Evolutionary conservation across 2,113 vertebrate species (phyloP).

Genomic region (Chaetodon auriga): DNA sequence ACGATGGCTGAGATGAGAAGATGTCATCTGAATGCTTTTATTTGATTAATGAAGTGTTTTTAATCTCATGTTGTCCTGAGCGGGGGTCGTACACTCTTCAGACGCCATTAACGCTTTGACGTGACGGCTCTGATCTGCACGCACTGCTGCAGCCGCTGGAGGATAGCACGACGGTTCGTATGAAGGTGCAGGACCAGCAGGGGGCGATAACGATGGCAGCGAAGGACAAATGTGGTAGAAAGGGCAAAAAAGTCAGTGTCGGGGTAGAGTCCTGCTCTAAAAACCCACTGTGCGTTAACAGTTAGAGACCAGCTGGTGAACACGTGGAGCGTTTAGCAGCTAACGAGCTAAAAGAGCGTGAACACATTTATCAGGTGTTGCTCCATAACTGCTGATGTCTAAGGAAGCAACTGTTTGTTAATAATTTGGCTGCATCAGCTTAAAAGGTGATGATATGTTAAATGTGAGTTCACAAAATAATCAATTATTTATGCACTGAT

Average conservation of each 20-base stretch:
- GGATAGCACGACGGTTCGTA: too few species aligned
- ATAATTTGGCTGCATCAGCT: neutral
- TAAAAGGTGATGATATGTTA: neutral
- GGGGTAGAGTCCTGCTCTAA: too few species aligned
- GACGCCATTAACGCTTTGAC: conserved; percentile 9
- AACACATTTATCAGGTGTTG: neutral
- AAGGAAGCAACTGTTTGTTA: neutral
- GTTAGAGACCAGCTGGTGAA: neutral
- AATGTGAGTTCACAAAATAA: neutral
- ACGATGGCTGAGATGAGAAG: neutral
- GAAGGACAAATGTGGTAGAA: neutral
- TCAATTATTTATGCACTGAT: neutral
- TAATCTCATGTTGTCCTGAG: too few species aligned
- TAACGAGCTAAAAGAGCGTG: neutral
- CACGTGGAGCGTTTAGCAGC: too few species aligned
- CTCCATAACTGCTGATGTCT: neutral
- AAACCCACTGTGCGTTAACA: too few species aligned
- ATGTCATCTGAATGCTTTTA: neutral
- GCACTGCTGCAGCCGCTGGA: neutral
- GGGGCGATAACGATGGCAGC: too few species aligned
- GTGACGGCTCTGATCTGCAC: neutral
- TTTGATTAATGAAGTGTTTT: neutral
- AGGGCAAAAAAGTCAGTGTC: too few species aligned
- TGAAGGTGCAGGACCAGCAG: too few species aligned
- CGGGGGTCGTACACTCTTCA: neutral